Evolutionary conservation across 1,140 invertebrate genomes (phyloP), one percentile per base, ranked within the genome.

Genomic region (Psilanteris sp.): DNA sequence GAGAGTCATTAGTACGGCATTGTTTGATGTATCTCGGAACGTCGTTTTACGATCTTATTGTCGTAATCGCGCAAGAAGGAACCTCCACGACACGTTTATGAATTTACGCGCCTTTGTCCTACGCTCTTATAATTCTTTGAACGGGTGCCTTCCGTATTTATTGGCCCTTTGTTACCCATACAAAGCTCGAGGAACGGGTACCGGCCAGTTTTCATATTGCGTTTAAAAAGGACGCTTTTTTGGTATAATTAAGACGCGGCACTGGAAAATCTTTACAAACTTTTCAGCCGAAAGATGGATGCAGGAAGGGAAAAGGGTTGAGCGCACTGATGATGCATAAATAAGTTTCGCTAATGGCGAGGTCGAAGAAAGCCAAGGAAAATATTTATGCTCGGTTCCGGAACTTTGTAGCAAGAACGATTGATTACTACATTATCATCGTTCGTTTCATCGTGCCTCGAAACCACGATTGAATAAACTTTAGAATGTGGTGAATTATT

Each of bases 251-350:
- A 84, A 85, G 83, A 83, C 76, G 74, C 76, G 41, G 44, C 7
- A 6, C 1, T 29, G 57, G 71, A 74, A 79, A 83, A 83, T 83
- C 81, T 84, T 81, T 79, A 78, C 72, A 79, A 83, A 83, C 74
- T 85, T 85, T 84, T 84, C 81, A 81, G 71, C 44, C 64, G 72
- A 79, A 81, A 84, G 83, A 85, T 85, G 83, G 80, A 85, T 85
- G 80, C 79, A 84, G 83, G 83, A 85, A 83, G 75, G 68, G 68
- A 77, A 84, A 82, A 81, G 82, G 79, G 81, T 82, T 81, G 70
- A 37, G 39, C 34, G 13, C 73, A 20, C 77, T 82, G 82, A 85
- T 80, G 78, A 81, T 85, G 83, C 83, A 85, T 85, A 84, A 85
- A 84, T 85, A 84, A 84, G 79, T 70, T 79, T 57, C 70, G 78